A percentile compares a stretch with the other conserved stretches of the same genome.
phyloP scores from a whole-genome alignment of 2,797 vertebrate species.

The Sebastes umbrosus region DNA sequence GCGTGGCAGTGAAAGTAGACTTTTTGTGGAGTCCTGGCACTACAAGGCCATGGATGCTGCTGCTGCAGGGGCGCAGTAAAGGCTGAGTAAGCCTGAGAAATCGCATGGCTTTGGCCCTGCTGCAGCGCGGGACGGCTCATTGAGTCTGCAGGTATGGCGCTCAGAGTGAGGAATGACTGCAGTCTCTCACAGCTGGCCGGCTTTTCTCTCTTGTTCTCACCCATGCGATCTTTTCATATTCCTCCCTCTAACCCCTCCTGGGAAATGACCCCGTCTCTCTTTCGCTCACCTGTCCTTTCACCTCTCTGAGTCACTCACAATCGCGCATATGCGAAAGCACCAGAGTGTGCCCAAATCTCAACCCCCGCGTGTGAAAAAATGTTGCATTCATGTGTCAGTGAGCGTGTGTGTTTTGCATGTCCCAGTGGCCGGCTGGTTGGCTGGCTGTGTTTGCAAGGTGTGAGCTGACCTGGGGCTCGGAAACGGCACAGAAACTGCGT shows the following conservation, averaged over 20 bases:
- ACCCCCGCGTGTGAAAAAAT: not conserved
- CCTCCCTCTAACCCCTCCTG: slow-evolving; percentile 13
- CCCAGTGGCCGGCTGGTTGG: slow-evolving; percentile 19
- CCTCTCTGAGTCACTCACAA: slow-evolving; percentile 8
- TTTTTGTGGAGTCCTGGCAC: slow-evolving; percentile 48
- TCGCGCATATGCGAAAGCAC: not conserved
- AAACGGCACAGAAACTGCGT: slow-evolving; percentile 30
- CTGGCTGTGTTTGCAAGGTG: slow-evolving; percentile 50
- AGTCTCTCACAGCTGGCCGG: slow-evolving; percentile 66
- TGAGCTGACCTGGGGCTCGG: slow-evolving; percentile 44
- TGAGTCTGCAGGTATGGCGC: slow-evolving; percentile 73
- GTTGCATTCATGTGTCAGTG: slow-evolving; percentile 21
- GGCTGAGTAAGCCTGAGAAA: slow-evolving; percentile 74
- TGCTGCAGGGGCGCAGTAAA: slow-evolving; percentile 46
- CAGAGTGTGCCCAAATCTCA: not conserved
- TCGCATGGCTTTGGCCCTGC: slow-evolving; percentile 64
- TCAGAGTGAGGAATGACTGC: slow-evolving; percentile 78
- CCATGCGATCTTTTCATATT: slow-evolving; percentile 43
- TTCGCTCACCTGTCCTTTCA: slow-evolving; percentile 26
- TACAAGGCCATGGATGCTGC: slow-evolving; percentile 47
- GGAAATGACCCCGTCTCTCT: slow-evolving; percentile 22
- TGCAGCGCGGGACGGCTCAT: slow-evolving; percentile 71
- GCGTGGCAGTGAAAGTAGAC: slow-evolving; percentile 59
- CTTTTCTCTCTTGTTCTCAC: slow-evolving; percentile 31
- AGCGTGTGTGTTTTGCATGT: slow-evolving; percentile 22